Conservation (phyloP, 2,888 invertebrate species). For the Cheilosia grossa region DNA sequence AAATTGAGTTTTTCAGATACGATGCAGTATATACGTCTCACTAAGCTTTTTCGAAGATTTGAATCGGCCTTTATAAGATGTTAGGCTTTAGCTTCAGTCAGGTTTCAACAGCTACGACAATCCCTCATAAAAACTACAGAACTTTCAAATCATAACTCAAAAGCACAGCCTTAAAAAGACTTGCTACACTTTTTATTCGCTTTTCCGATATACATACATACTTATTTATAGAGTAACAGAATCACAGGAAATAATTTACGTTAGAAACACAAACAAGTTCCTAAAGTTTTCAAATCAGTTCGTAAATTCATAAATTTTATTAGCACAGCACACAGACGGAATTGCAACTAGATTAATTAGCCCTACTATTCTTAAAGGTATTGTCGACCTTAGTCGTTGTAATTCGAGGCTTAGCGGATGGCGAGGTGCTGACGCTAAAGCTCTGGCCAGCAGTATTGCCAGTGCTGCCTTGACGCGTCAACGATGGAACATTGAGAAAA, state of each 20-base stretch:
- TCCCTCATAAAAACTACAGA: not conserved
- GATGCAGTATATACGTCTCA: too few relatives aligned
- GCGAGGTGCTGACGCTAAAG: conserved; percentile 76
- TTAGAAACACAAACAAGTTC: conserved; percentile 17
- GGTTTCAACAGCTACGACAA: too few relatives aligned
- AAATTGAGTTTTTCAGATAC: too few relatives aligned
- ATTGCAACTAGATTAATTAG: conserved; percentile 41
- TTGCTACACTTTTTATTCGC: conserved; percentile 25
- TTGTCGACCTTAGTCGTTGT: conserved; percentile 78
- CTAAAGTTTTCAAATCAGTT: conserved; percentile 2
- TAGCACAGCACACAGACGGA: conserved; percentile 46
- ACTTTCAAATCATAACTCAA: conserved; percentile 26
- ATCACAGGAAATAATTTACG: conserved; percentile 61
- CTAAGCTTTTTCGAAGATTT: too few relatives aligned
- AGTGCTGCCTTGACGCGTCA: conserved; percentile 74
- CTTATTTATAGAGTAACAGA: conserved; percentile 33
- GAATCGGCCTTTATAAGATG: too few relatives aligned
- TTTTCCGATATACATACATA: conserved; percentile 13
- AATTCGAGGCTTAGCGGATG: conserved; percentile 76
- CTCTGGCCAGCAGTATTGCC: conserved; percentile 46
- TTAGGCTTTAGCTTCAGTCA: too few relatives aligned
- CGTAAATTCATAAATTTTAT: conserved; percentile 35
- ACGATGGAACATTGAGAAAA: conserved; percentile 79
- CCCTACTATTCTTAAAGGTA: conserved; percentile 43
- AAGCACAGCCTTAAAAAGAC: conserved; percentile 60